These are phyloP conservation scores for Alexandromys fortis DNA, from an alignment of 2,113 vertebrate genomes.

Conservation along the genomic window DNA sequence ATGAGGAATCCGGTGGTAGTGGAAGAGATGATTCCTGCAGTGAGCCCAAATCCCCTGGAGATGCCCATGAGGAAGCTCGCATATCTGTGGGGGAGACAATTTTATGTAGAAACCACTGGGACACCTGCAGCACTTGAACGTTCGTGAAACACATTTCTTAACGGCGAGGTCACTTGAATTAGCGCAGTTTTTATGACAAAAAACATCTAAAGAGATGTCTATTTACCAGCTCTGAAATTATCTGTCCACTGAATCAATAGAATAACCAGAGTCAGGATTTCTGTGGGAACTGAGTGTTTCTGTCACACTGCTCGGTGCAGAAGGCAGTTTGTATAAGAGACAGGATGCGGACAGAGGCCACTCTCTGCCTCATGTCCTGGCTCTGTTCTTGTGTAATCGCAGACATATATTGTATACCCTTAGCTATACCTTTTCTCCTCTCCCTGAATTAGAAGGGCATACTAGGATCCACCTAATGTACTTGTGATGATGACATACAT, in stretches of 20 bases:
- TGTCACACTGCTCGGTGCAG: background rate
- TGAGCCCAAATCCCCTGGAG: constrained; percentile 77
- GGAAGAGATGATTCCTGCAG: constrained; percentile 77
- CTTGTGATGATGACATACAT: background rate
- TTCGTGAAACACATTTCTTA: background rate
- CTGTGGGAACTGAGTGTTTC: background rate
- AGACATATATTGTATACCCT: background rate
- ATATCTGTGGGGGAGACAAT: constrained; percentile 58
- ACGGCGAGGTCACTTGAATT: background rate
- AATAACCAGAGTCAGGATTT: background rate
- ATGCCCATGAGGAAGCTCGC: constrained; percentile 81
- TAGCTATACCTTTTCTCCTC: background rate
- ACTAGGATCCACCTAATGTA: background rate
- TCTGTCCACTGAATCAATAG: background rate
- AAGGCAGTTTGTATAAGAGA: background rate
- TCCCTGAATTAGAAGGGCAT: background rate
- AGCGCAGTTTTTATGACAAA: background rate
- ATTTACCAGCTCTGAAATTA: background rate
- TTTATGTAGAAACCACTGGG: background rate
- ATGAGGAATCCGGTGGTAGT: constrained; percentile 78
- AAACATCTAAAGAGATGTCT: background rate
- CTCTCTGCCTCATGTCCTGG: background rate
- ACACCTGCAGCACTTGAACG: background rate
- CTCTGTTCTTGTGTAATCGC: background rate
- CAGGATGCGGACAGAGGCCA: background rate